These are phyloP conservation scores for Parochlus steinenii DNA, from an alignment of 2,888 invertebrate genomes.

Conservation along the genomic window DNA sequence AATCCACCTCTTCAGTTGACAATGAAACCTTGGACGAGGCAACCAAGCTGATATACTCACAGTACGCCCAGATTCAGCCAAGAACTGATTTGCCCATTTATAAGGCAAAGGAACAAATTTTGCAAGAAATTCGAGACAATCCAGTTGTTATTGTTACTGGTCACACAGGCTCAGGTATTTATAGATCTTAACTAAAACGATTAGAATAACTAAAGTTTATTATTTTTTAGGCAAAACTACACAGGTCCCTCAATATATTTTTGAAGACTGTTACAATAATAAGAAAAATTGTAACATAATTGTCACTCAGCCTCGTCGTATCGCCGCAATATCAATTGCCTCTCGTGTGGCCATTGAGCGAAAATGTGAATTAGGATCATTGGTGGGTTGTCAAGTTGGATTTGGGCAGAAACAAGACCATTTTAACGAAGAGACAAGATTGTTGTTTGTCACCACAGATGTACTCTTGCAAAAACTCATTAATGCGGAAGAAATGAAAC, in stretches of 20 bases:
- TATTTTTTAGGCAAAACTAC: constrained; percentile 1
- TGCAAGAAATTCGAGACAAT: constrained; percentile 38
- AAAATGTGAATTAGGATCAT: constrained; percentile 59
- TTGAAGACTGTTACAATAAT: constrained; percentile 54
- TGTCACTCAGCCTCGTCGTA: constrained; percentile 85
- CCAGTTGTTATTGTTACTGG: constrained; percentile 77
- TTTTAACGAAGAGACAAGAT: constrained; percentile 38
- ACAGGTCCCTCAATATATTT: constrained; percentile 74
- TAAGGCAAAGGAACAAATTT: constrained; percentile 36
- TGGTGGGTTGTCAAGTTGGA: constrained; percentile 69
- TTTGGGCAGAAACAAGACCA: constrained; percentile 17
- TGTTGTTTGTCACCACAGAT: constrained; percentile 80
- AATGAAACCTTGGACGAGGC: no score
- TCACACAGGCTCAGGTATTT: constrained; percentile 89
- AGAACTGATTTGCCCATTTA: constrained; percentile 24
- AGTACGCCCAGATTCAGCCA: no score
- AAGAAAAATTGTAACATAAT: constrained; percentile 63
- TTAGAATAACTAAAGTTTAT: background rate
- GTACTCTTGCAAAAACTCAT: constrained; percentile 67
- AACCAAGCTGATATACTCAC: no score
- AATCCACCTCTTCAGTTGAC: no score
- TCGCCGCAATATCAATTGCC: constrained; percentile 84
- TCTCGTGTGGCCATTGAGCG: constrained; percentile 69
- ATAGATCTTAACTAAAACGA: constrained; percentile 50
- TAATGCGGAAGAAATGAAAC: constrained; percentile 45